Conservation (phyloP, 1,140 invertebrate genomes). For the Drosophila lini region DNA sequence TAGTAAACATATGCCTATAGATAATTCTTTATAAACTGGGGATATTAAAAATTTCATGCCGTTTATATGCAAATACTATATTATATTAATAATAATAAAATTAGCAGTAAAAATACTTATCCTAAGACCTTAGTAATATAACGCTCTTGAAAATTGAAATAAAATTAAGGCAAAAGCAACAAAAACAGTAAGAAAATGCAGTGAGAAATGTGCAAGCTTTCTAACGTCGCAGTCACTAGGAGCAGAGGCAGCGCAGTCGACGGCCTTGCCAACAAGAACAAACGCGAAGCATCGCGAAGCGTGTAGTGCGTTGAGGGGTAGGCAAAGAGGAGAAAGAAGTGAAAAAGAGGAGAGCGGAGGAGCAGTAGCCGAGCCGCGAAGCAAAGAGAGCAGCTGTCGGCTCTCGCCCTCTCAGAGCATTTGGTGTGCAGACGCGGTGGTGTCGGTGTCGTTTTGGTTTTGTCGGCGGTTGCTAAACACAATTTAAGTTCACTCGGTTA, state of each 20-base stretch:
- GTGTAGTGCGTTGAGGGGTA: constrained; percentile 3
- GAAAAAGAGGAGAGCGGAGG: constrained; percentile 10
- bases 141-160: not conserved
- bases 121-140: not conserved
- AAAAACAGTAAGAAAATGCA: constrained; percentile 23
- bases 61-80: too few relatives aligned
- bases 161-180: constrained; percentile 1
- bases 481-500: constrained; percentile 81
- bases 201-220: constrained; percentile 52
- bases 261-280: constrained; percentile 64
- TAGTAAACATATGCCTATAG: not conserved
- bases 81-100: too few relatives aligned
- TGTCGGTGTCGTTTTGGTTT: constrained; percentile 48
- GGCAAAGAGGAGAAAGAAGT: constrained; percentile 13
- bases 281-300: constrained; percentile 59
- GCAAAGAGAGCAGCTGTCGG: constrained; percentile 22
- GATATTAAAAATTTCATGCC: too few relatives aligned
- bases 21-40: too few relatives aligned
- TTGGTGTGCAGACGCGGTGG: constrained; percentile 41
- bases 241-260: constrained; percentile 52
- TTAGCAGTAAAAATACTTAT: not conserved
- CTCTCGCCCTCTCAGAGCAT: constrained; percentile 36
- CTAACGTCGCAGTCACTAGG: constrained; percentile 45
- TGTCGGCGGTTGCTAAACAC: constrained; percentile 61
- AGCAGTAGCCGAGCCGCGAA: constrained; percentile 21